Percentiles rank a stretch among this genome's conserved stretches.
Evolutionary conservation across 2,888 invertebrate genomes (phyloP).

Genomic region (Peribatodes rhomboidaria): DNA sequence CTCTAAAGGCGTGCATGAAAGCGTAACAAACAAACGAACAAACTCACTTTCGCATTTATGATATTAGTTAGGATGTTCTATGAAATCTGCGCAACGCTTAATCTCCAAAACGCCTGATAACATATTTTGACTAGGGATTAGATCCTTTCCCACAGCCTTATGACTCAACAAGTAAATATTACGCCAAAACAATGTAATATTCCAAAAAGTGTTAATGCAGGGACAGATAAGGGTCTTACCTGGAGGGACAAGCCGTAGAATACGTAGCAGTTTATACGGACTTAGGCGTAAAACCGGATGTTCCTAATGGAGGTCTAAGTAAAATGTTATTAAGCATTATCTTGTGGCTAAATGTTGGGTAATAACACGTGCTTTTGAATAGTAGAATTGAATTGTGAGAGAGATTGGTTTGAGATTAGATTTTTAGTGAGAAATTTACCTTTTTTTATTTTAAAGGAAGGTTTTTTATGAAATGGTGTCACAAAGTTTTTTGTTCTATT

Average conservation of each 20-base stretch:
- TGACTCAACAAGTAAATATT: constrained; percentile 52
- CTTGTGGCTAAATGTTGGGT: constrained; percentile 35
- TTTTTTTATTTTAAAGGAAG: not conserved
- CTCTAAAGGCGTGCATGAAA: too few relatives aligned
- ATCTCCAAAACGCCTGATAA: constrained; percentile 21
- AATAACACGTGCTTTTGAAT: constrained; percentile 28
- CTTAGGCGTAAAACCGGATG: constrained; percentile 56
- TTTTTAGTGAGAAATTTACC: not conserved
- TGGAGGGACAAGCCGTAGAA: constrained; percentile 44
- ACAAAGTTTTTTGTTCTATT: too few relatives aligned
- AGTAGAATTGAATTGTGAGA: constrained; percentile 22
- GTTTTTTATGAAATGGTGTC: not conserved
- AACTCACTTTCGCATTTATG: too few relatives aligned
- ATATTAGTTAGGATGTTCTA: too few relatives aligned
- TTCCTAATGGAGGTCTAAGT: constrained; percentile 61
- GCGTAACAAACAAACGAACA: too few relatives aligned
- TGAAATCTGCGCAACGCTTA: constrained; percentile 6
- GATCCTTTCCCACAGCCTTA: constrained; percentile 35
- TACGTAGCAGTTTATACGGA: constrained; percentile 34
- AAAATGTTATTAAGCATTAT: constrained; percentile 43
- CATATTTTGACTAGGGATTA: constrained; percentile 13
- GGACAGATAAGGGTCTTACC: constrained; percentile 64
- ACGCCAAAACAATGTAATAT: constrained; percentile 54
- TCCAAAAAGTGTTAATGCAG: constrained; percentile 65
- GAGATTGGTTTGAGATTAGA: constrained; percentile 15